Base-by-base conservation (phyloP, 2,797 vertebrate species). In the Anableps anableps region DNA sequence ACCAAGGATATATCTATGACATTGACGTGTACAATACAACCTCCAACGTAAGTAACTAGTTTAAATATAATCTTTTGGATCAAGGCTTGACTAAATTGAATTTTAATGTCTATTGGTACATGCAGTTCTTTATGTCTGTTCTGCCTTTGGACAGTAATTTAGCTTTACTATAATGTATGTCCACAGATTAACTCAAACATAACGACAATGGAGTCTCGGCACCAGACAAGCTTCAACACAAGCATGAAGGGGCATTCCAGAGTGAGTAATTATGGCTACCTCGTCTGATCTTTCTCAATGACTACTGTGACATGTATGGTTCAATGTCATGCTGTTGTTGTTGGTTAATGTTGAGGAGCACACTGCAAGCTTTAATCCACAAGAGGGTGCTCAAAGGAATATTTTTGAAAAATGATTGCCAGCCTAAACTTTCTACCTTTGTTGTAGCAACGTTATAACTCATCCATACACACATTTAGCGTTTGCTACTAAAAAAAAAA, bases 231-330 rank as follows among this genome's bases (percentile, higher is more conserved):
- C 3, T 38, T 10, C 1, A 0, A 51, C 5, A 76, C 16, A 43
- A 75, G 41, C 66, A 0, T 48, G 0, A 75, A 29, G 19, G 58
- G 11, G 16, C 41, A 79, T 38, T 29, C 1, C 47, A 73, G 3
- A 79, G 88, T 92, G 70, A 90, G 88, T 19, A n/a, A n/a, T n/a
- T n/a, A 26, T 62, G 11, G 3, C 17, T 43, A 29, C 14, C 5
- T 11, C 51, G n/a, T n/a, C 23, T 55, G 51, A 55, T n/a, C 51
- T 55, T 55, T 55, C 51, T 55, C 26, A 55, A n/a, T 55, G n/a
- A 55, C 23, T 11, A 26, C n/a, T 55, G 51, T 4, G 9, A 55
- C 5, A n/a, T 11, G 13, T 4, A 7, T 21, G 43, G 16, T 72
- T 43, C 29, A 60, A 2, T 31, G 50, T 11, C 43, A 21, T 43